Base-by-base conservation (phyloP, 1,140 invertebrate species). In the Rhysida immarginata region DNA sequence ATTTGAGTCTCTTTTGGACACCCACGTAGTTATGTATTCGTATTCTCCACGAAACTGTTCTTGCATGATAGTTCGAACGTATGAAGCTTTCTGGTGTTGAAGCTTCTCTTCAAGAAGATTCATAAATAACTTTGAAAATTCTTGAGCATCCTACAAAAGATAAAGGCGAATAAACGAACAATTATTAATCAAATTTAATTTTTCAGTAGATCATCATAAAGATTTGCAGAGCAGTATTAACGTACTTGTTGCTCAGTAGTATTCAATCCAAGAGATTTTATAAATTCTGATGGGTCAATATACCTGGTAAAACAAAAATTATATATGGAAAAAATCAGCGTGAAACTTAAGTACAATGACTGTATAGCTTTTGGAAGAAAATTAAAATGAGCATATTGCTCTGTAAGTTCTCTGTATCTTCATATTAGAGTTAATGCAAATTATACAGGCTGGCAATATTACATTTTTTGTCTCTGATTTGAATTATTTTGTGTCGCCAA, bases 71-170 rank as follows among this genome's bases (percentile, higher is more conserved):
- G 75, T 71, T 54, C 70, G 69, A 16, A 79, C 66, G 49, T 58
- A 58, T 13, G 59, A 61, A 29, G 70, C 65, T 23, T 62, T 59
- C 57, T 76, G 75, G 61, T 72, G 66, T n/a, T 68, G 68, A 1
- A 79, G 62, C 54, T 73, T 72, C 41, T 72, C 71, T 66, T 80
- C 80, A 14, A 84, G 69, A 42, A 81, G 69, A 41, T 76, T 76
- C 53, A 84, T 69, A 59, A 84, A 78, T 24, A 84, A 67, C 64
- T 83, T 82, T 13, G 78, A 80, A 69, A 84, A 84, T 68, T 84
- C 82, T 68, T 83, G 78, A 26, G 81, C 82, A 74, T 85, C 82
- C 72, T 83, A 29, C 18, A 49, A 46, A 55, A 46, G 5, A 20
- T 11, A 23, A 46, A n/a, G 5, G 44, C 18, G 11, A 20, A 20